Base-by-base conservation (phyloP, 2,888 invertebrate species). In the Willowsia nigromaculata region DNA sequence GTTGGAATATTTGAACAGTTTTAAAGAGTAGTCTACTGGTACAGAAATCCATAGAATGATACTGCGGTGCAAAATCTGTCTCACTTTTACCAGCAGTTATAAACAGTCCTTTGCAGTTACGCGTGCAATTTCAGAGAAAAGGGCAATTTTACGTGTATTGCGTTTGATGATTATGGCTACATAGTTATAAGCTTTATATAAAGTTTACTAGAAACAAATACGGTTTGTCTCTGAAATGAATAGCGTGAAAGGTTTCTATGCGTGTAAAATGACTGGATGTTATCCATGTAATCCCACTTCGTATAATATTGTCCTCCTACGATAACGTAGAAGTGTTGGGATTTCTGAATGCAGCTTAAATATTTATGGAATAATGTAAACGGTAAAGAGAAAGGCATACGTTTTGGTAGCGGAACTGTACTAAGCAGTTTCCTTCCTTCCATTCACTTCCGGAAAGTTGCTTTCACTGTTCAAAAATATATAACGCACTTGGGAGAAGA, bases 401-500 rank as follows among this genome's bases (percentile, higher is more conserved):
- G 22, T 40, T 62, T 15, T n/a, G 59, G 27, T 1, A 76, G n/a
- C 74, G 18, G 76, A 33, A 47, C 30, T 25, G 50, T 59, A 68
- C n/a, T 15, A 15, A 65, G 53, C 43, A 56, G 40, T 27, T 65
- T 62, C 74, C 89, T 89, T 84, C 83, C 83, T 88, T 68, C 78
- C 88, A 78, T 43, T 50, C 80, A 88, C 88, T 88, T 85, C 85
- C 89, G 85, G 85, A 80, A 62, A 43, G 37, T 43, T 30, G 62
- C 85, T 89, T 89, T 89, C 89, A 47, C 85, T 85, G 11, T 56
- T 13, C 33, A 30, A 18, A 78, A 53, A 88, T 82, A 80, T 84
- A 78, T 85, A 37, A 81, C 18, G 81, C 89, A 80, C 89, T 50
- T 37, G 89, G 89, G 89, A 89, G 85, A 89, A 89, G 89, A 85